Evolutionary conservation across 2,797 vertebrate genomes (phyloP), one percentile per base, ranked within the genome.

Genomic region (Rhinophrynus dorsalis): DNA sequence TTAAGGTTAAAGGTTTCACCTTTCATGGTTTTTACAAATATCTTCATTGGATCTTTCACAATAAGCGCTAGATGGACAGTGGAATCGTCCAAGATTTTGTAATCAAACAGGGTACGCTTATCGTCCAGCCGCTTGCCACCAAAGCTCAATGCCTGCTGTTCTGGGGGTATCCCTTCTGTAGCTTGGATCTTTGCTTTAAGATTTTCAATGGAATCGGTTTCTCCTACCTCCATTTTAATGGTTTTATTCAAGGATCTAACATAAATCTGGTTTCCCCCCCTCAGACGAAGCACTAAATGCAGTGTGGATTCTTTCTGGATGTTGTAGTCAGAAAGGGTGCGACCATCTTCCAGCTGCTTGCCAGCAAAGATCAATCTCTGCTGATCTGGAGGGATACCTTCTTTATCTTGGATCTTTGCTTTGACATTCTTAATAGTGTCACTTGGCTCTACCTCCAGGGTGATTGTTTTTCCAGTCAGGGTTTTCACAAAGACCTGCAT

Each of bases 391-490:
- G 68, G 59, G 7, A 63, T 62, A 3, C 66, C 66, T 21, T 58
- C 66, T 68, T 68, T 59, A 33, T 68, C 66, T 17, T 68, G 55
- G 2, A 68, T 68, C 18, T 68, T 59, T 17, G 11, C 20, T 33
- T 62, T 62, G 1, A 62, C 55, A 42, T 50, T 59, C 0, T 59
- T 55, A 15, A 68, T 68, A 13, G 55, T 68, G 33, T 68, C 66
- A 68, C 32, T 20, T 80, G 95, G 93, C 70, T 97, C 94, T 2
- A 97, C 95, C 89, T 96, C 94, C 0, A 97, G 87, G 70, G 94
- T 96, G 90, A 97, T 96, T 80, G 94, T 96, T 76, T 97, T 96
- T 67, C 94, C 94, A 1, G 95, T 96, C 76, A 97, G 83, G 42
- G 95, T 97, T 64, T 97, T 97, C 87, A 97, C 94, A 68, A 97